Evolutionary conservation across 2,113 vertebrate species (phyloP).

Genomic region (Emydura subglobosa): DNA sequence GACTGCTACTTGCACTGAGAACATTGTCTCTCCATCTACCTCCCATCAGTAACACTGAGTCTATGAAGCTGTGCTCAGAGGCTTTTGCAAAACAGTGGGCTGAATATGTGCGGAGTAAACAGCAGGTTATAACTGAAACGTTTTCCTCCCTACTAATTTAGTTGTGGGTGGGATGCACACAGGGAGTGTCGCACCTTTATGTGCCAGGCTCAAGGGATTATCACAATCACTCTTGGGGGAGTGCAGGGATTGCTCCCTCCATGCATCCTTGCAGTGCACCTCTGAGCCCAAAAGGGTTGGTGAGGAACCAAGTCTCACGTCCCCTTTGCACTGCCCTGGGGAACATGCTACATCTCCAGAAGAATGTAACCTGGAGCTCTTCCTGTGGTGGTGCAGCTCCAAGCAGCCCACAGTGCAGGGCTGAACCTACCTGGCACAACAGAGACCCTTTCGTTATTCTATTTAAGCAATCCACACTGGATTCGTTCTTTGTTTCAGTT

Average conservation of each 20-base stretch:
- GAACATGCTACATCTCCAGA: rapidly evolving
- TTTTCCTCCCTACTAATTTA: neutral
- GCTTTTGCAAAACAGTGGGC: neutral
- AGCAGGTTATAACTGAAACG: rapidly evolving
- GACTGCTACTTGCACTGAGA: neutral
- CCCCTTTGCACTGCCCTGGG: neutral
- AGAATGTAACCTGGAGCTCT: neutral
- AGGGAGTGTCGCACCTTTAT: neutral
- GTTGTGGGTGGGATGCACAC: neutral
- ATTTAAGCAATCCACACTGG: rapidly evolving
- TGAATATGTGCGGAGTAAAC: neutral
- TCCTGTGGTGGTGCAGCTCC: neutral
- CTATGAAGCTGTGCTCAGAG: neutral
- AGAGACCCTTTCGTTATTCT: rapidly evolving
- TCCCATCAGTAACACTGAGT: neutral
- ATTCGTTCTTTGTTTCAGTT: neutral
- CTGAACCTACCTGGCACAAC: neutral
- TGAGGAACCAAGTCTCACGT: rapidly evolving
- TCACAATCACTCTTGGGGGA: neutral
- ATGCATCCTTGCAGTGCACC: no score
- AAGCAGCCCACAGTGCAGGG: neutral
- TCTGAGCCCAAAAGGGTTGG: neutral
- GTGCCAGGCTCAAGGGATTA: rapidly evolving
- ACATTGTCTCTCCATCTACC: no score
- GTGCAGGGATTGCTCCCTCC: neutral